Evolutionary conservation across 2,113 vertebrate species (phyloP), one percentile per base, ranked within the genome.

Genomic region (Hoplias malabaricus): DNA sequence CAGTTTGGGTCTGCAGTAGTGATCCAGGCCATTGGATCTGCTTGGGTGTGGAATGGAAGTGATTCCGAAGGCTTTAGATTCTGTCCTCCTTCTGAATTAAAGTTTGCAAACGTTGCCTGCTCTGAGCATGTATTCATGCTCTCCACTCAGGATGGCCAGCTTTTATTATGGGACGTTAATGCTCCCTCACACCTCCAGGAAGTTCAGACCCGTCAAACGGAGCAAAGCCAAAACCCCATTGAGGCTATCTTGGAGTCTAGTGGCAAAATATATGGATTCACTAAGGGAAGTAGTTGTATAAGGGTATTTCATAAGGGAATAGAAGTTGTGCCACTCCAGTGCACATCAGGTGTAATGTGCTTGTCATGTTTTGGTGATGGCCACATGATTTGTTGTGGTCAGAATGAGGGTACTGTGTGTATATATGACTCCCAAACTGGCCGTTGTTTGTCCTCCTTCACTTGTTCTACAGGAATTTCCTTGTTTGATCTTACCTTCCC

Each of bases 311-410:
- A 88, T 1, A 36, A 90, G 10, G 82, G 68, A 19, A 74, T 63
- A n/a, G 80, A 69, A 7, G 1, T 80, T 50, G 78, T 56, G 23
- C 74, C 80, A 68, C 57, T 92, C 25, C 78, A 74, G 16, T 93
- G 92, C 81, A 77, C 77, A 57, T 78, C 86, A 75, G 74, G n/a
- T 23, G 89, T 94, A 21, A 92, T 86, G 31, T 90, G 83, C 79
- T 56, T 90, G 71, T 86, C 81, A 59, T 87, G 83, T 78, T 89
- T 87, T 46, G 62, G 69, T 11, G 48, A 83, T 57, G 80, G 85
- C 2, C 66, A 61, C n/a, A 79, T 80, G 29, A 5, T 90, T 56
- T 90, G 86, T 77, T 93, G 92, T 69, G 93, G 93, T 4, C 93
- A 93, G 65, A 83, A 86, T 2, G 78, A 88, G 0, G 88, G 91